Evolutionary conservation across 2,797 vertebrate genomes (phyloP), one percentile per base, ranked within the genome.

Genomic region (Halcyon leucocephala): DNA sequence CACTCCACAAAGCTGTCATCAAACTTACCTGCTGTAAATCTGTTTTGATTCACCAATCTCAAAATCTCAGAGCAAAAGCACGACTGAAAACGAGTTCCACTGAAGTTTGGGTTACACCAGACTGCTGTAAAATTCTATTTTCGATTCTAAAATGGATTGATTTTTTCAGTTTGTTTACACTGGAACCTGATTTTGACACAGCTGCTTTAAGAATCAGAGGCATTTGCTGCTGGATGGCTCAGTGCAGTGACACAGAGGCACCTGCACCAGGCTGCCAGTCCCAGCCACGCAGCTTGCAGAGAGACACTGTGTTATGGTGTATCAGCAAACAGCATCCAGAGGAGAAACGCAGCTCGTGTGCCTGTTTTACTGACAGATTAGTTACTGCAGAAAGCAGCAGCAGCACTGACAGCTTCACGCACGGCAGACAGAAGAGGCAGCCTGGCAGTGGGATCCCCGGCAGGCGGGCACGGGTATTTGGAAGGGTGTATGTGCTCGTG

Each of bases 401-500:
- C 62, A 55, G 41, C 60, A 33, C 20, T 54, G 49, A 51, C 49
- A 78, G 66, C 51, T 35, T 78, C n/a, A 15, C 25, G 81, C 65
- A 78, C 1, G 4, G 41, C 20, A 42, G n/a, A 5, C 5, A 49
- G 46, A 12, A 54, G 25, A 66, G 18, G 48, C 44, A 57, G 58
- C 9, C 76, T 8, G 58, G 77, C 42, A 25, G 10, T 37, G 72
- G 35, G 42, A 29, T 9, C 7, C 31, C 82, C 52, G 60, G 60
- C 57, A 42, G 73, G 57, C 4, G 39, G 28, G 46, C 28, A 2
- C 0, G 12, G 35, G 55, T n/a, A 31, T 70, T 4, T 14, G 49
- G 18, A 12, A 58, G 26, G 0, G 33, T 11, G 22, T 0, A 24
- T 11, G 22, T 31, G 26, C 19, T 18, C 1, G 1, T 9, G 22